Evolutionary conservation across 2,888 invertebrate genomes (phyloP), one percentile per base, ranked within the genome.

Genomic region (Stomorhina lunata): DNA sequence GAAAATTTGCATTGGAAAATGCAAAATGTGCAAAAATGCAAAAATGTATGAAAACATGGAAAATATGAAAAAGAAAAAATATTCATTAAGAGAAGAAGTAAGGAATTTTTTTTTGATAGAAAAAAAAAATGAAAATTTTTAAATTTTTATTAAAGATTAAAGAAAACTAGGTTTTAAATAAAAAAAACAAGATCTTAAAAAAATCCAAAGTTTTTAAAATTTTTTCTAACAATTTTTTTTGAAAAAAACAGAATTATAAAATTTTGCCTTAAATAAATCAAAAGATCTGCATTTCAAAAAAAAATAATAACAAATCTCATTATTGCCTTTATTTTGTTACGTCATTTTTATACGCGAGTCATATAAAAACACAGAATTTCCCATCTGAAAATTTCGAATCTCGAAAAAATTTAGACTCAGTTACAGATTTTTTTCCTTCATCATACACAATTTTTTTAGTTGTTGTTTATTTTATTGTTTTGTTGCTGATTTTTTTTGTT

Each of bases 391-490:
- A 43, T 40, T 53, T 43, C 12, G 9, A 27, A n/a, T 27, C 12
- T 2, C n/a, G n/a, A 53, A 27, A 25, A 12, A 50, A 53, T 27
- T 40, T 29, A 12, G 17, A 9, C 57, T 34, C 15, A 17, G 17
- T 43, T 65, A 43, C 43, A 73, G 63, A 73, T 53, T 32, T 55
- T 53, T 53, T 73, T 73, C n/a, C n/a, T 50, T 63, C 50, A 57
- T 40, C 27, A 43, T 27, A 0, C 10, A 57, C 22, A 3, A 22
- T 29, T 12, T 20, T 65, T 29, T n/a, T 29, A 7, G 4, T 25
- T 55, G 29, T 53, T 65, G 17, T 34, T 34, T 25, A 6, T 45
- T 48, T 50, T 10, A 12, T 61, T 48, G 48, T 48, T 48, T 5
- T 45, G 10, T 2, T 20, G 20, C n/a, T n/a, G n/a, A 20, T 4